These are phyloP conservation scores for Malurus cyaneus DNA, from an alignment of 2,113 vertebrate genomes.

Conservation along the genomic window DNA sequence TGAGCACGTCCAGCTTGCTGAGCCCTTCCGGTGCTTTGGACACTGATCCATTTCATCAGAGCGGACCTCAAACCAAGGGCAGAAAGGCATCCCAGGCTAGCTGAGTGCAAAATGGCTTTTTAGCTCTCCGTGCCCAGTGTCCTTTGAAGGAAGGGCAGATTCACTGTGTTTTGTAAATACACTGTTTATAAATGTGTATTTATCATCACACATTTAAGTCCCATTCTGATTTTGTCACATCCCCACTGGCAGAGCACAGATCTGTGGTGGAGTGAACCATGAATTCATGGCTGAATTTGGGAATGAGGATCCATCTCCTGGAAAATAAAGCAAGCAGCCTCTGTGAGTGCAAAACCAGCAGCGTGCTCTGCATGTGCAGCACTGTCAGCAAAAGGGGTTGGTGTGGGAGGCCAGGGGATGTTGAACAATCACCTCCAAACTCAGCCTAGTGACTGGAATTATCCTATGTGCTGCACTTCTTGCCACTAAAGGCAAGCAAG, in stretches of 20 bases:
- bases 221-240: neutral
- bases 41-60: neutral
- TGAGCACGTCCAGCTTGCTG: neutral
- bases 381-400: neutral
- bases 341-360: neutral
- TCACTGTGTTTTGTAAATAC: neutral
- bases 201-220: neutral
- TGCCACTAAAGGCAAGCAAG: neutral
- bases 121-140: neutral
- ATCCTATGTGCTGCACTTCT: neutral
- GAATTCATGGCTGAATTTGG: neutral
- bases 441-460: neutral
- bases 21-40: neutral
- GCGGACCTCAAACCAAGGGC: neutral
- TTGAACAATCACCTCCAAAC: neutral
- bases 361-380: neutral
- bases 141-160: neutral
- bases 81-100: neutral
- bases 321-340: neutral
- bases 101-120: neutral
- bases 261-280: neutral
- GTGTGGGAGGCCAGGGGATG: neutral
- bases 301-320: neutral
- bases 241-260: fast-evolving
- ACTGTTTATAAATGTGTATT: neutral